phyloP scores from a whole-genome alignment of 2,888 invertebrate genomes.

The Hemaris fuciformis region DNA sequence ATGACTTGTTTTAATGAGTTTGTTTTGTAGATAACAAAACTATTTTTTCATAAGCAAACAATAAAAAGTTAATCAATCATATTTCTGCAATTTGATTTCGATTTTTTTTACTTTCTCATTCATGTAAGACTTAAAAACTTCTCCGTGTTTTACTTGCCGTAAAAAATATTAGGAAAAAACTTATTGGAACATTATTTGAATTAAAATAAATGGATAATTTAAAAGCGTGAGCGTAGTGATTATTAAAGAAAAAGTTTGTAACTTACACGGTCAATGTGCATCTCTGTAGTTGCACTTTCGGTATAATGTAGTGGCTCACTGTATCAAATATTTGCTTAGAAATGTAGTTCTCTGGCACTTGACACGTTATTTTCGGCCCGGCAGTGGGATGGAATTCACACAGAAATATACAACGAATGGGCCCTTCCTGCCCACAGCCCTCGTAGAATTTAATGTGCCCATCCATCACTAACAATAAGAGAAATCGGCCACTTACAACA shows the following conservation, averaged over 20 bases:
- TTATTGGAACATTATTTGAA: background rate
- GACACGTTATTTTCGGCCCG: constrained; percentile 89
- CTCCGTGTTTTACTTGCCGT: background rate
- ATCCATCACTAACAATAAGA: constrained; percentile 62
- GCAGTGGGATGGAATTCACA: constrained; percentile 89
- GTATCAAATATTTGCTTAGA: constrained; percentile 91
- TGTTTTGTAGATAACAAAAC: too few species aligned
- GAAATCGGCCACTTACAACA: background rate
- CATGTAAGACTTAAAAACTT: background rate
- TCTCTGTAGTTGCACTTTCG: constrained; percentile 89
- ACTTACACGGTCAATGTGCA: constrained; percentile 91
- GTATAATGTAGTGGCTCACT: constrained; percentile 91
- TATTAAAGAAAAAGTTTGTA: background rate
- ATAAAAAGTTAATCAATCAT: too few species aligned
- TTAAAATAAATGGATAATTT: background rate
- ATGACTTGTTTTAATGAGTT: too few species aligned
- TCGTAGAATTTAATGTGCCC: constrained; percentile 75
- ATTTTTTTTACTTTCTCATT: too few species aligned
- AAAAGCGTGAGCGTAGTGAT: background rate
- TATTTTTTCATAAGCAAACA: too few species aligned
- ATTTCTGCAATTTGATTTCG: background rate
- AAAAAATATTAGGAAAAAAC: background rate
- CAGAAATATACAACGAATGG: constrained; percentile 89
- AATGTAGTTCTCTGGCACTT: constrained; percentile 89
- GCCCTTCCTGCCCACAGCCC: constrained; percentile 84